Conservation (phyloP, 2,888 invertebrate genomes). For the Cotesia congregata region DNA sequence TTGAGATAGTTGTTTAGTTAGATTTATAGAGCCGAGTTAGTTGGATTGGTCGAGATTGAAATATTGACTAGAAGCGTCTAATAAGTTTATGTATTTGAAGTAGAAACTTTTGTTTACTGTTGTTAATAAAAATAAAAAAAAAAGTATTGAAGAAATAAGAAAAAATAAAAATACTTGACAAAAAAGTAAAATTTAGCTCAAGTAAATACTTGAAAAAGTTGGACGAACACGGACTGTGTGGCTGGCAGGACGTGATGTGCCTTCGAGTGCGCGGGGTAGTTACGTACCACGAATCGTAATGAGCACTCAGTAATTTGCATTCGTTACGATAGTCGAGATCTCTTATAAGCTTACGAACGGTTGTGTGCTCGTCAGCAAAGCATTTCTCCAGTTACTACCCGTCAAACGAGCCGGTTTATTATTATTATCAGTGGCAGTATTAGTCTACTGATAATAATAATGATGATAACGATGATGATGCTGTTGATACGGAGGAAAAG, state of each 20-base stretch:
- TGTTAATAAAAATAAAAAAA: background rate
- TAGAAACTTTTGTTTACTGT: background rate
- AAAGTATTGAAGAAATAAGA: background rate
- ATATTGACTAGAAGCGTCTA: background rate
- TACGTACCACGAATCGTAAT: conserved; percentile 42
- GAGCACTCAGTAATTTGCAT: conserved; percentile 44
- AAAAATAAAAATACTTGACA: background rate
- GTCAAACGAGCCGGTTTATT: conserved; percentile 9
- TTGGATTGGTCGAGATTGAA: background rate
- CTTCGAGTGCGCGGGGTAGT: conserved; percentile 27
- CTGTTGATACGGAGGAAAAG: background rate
- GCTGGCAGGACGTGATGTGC: conserved; percentile 37
- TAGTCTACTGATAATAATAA: conserved; percentile 3
- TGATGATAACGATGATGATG: background rate
- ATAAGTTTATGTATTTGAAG: background rate
- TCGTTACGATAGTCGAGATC: conserved; percentile 37
- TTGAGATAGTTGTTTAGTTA: background rate
- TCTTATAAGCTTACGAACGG: conserved; percentile 30
- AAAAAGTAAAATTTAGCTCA: conserved; percentile 3
- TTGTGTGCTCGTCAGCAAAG: conserved; percentile 24
- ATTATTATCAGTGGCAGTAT: background rate
- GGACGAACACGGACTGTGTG: conserved; percentile 29
- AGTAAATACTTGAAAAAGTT: conserved; percentile 24
- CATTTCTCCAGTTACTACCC: conserved; percentile 19
- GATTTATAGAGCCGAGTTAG: background rate